phyloP scores from a whole-genome alignment of 1,140 invertebrate species.

The Nebria ingens region DNA sequence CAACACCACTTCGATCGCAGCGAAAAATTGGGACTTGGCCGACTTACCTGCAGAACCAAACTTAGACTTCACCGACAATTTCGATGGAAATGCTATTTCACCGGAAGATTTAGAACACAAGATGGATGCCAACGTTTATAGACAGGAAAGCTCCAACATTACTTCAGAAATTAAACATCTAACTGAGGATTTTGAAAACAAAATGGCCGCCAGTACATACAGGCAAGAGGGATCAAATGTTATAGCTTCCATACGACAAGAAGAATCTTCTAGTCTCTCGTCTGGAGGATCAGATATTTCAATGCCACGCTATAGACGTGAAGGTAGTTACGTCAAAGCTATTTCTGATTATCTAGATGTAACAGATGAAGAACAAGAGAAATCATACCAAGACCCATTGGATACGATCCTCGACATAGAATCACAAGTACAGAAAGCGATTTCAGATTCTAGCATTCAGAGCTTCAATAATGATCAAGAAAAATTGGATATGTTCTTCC shows the following conservation, averaged over 20 bases:
- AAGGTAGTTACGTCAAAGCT: constrained; percentile 31
- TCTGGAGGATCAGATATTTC: constrained; percentile 1
- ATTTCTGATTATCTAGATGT: constrained; percentile 30
- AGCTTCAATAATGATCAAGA: constrained; percentile 20
- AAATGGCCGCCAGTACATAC: constrained; percentile 16
- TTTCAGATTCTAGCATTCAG: constrained; percentile 31
- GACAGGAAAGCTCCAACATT: background rate
- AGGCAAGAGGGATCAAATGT: constrained; percentile 11
- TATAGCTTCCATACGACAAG: constrained; percentile 12
- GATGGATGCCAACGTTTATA: background rate
- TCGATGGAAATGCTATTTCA: background rate
- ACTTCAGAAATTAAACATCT: background rate
- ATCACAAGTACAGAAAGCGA: constrained; percentile 21
- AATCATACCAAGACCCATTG: constrained; percentile 23
- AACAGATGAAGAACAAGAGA: constrained; percentile 24
- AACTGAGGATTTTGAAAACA: constrained; percentile 7
- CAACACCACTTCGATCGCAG: constrained; percentile 28
- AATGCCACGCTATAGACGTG: constrained; percentile 21
- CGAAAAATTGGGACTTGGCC: constrained; percentile 41
- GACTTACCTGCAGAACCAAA: constrained; percentile 30
- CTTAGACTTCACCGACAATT: constrained; percentile 35
- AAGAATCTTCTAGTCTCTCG: constrained; percentile 15
- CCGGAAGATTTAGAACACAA: background rate
- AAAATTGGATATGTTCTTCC: constrained; percentile 19
- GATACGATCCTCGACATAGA: constrained; percentile 19